These are phyloP conservation scores for Hydrochoerus hydrochaeris DNA, from an alignment of 2,113 vertebrate genomes.

Conservation along the genomic window DNA sequence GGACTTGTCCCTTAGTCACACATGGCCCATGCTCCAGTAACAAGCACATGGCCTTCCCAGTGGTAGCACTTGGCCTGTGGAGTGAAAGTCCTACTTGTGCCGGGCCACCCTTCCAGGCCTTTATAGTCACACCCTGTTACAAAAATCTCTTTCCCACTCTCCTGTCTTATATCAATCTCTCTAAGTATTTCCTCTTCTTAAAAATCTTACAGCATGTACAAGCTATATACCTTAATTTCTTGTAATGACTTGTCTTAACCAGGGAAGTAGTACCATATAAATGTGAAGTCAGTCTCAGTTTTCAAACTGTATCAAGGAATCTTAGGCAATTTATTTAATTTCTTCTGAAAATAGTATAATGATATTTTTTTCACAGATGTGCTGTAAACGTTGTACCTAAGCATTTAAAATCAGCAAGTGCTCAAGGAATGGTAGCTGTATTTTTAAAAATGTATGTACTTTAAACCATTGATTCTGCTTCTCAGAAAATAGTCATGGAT, in stretches of 20 bases:
- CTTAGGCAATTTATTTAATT: background rate
- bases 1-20: background rate
- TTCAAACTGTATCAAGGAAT: background rate
- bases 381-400: background rate
- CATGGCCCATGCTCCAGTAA: background rate
- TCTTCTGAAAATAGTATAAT: background rate
- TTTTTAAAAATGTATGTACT: background rate
- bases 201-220: background rate
- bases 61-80: background rate
- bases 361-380: background rate
- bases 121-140: background rate
- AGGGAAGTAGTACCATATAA: background rate
- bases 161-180: background rate
- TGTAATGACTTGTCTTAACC: background rate
- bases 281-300: too few species aligned
- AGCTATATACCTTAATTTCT: background rate
- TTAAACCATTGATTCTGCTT: background rate
- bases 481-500: background rate
- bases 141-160: background rate
- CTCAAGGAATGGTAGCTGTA: background rate
- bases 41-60: background rate
- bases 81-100: background rate
- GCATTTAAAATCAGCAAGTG: background rate
- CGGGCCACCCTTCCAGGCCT: background rate
- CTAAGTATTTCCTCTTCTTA: background rate